Conservation (phyloP, 2,797 vertebrate genomes). For the Steatocranus sp. region DNA sequence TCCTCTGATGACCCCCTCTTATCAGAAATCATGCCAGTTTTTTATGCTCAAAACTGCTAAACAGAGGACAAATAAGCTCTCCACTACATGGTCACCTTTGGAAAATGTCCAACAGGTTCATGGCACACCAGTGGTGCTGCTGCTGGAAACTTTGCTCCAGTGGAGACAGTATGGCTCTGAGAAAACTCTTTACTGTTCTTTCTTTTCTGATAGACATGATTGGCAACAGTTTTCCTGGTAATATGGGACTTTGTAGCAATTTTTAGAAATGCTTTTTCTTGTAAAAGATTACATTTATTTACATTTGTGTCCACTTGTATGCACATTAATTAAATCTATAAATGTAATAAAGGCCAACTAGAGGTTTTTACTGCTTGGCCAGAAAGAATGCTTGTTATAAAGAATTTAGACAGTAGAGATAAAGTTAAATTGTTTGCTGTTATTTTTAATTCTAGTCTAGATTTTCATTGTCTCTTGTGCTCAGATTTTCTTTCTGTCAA, state of each 20-base stretch:
- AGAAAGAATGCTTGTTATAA: neutral
- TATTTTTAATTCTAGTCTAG: neutral
- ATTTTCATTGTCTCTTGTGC: neutral
- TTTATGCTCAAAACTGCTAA: neutral
- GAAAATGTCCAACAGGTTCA: neutral
- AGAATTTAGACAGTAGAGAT: neutral
- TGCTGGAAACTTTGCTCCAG: neutral
- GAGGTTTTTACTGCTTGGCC: neutral
- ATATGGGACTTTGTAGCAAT: neutral
- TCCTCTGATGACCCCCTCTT: neutral
- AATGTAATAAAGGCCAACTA: neutral
- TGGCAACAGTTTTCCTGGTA: neutral
- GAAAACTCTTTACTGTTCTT: neutral
- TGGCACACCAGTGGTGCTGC: neutral
- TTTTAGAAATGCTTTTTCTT: neutral
- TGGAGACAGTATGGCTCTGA: neutral
- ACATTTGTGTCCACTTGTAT: neutral
- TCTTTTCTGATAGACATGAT: neutral
- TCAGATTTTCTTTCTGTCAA: neutral
- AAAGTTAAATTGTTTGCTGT: neutral
- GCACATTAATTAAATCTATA: neutral
- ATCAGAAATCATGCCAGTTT: neutral
- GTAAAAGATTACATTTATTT: neutral
- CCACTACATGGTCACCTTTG: neutral
- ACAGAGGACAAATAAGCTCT: neutral